A percentile compares a stretch with the other conserved stretches of the same genome.
These are phyloP conservation scores for Erynnis tages DNA, from an alignment of 2,888 invertebrate genomes.

Conservation along the genomic window DNA sequence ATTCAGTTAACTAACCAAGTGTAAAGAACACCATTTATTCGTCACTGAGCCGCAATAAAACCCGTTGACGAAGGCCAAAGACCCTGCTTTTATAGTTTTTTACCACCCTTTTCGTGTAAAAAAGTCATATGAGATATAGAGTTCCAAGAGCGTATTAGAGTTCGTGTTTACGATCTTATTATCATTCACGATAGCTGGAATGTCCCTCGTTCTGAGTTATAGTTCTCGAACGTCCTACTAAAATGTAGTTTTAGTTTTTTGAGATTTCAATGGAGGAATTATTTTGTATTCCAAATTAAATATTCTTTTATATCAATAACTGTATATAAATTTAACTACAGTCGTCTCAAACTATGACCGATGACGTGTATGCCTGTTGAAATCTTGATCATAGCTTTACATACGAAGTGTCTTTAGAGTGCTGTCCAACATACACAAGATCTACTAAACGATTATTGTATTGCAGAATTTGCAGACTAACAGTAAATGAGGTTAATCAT, in stretches of 20 bases:
- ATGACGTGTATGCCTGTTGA: too few species aligned
- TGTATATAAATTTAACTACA: too few species aligned
- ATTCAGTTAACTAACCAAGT: neutral
- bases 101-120: constrained; percentile 62
- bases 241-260: constrained; percentile 10
- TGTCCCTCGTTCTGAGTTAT: constrained; percentile 20
- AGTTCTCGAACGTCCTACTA: constrained; percentile 17
- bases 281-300: too few species aligned
- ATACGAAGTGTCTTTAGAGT: too few species aligned
- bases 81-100: constrained; percentile 57
- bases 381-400: too few species aligned
- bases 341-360: too few species aligned
- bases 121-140: constrained; percentile 55
- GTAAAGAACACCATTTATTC: neutral
- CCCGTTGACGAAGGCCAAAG: constrained; percentile 61
- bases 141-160: constrained; percentile 54
- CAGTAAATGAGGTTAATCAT: too few species aligned
- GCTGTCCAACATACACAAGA: too few species aligned
- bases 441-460: too few species aligned
- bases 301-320: too few species aligned
- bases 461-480: too few species aligned
- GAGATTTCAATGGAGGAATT: too few species aligned
- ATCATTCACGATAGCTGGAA: constrained; percentile 40
- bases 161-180: constrained; percentile 59
- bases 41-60: constrained; percentile 48